These are phyloP conservation scores for Anolis sagrei DNA, from an alignment of 2,113 vertebrate genomes.

Conservation along the genomic window DNA sequence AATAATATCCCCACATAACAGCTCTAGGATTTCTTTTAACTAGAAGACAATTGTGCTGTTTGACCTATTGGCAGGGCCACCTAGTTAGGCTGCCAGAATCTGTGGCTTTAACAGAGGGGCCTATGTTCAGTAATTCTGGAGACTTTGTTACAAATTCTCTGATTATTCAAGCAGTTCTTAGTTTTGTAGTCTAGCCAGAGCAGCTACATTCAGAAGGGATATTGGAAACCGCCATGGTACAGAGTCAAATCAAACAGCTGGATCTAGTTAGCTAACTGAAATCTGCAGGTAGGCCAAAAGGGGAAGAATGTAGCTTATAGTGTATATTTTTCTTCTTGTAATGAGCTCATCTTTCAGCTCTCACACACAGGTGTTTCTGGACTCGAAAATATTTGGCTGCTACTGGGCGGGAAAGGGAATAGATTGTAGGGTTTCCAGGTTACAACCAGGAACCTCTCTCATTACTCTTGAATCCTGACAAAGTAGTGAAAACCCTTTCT, in stretches of 20 bases:
- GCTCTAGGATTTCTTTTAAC: slow-evolving; percentile 51
- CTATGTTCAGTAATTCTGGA: slow-evolving; percentile 10
- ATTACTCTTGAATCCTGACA: background rate
- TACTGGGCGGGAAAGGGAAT: slow-evolving; percentile 32
- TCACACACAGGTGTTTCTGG: slow-evolving; percentile 48
- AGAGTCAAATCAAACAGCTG: slow-evolving; percentile 22
- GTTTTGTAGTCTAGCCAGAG: background rate
- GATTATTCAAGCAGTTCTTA: background rate
- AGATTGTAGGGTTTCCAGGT: slow-evolving; percentile 2
- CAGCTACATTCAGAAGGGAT: background rate
- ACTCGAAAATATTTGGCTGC: slow-evolving; percentile 46
- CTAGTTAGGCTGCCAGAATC: slow-evolving; percentile 36
- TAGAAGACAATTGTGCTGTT: slow-evolving; percentile 45
- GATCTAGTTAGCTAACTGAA: slow-evolving; percentile 14
- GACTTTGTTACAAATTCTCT: slow-evolving; percentile 25
- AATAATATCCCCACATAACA: slow-evolving; percentile 18
- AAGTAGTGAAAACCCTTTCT: background rate
- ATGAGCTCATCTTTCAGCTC: slow-evolving; percentile 56
- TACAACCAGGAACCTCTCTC: background rate
- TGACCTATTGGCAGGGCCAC: slow-evolving; percentile 52
- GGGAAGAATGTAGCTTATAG: background rate
- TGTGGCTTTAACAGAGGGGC: slow-evolving; percentile 34
- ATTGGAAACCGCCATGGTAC: background rate
- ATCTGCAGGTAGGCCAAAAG: slow-evolving; percentile 27
- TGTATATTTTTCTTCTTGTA: slow-evolving; percentile 43